phyloP scores from a whole-genome alignment of 2,113 vertebrate genomes.

The Corythornis madagascariensis region DNA sequence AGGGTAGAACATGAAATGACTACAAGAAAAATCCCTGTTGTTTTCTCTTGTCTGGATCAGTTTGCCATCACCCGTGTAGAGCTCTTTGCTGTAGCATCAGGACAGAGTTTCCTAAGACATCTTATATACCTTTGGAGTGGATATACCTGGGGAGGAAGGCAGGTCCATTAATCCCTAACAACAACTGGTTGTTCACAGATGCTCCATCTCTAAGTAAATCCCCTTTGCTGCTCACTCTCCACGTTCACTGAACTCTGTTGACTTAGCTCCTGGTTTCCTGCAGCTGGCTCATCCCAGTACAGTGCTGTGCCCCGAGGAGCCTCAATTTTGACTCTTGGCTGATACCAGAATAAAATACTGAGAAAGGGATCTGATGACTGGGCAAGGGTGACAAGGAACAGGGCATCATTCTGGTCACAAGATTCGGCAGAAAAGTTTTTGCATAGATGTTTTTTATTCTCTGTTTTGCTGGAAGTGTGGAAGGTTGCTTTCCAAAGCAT shows the following conservation, averaged over 20 bases:
- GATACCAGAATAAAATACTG: background rate
- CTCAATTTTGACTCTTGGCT: background rate
- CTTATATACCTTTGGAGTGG: background rate
- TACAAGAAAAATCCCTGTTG: conserved; percentile 13
- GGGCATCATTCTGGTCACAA: background rate
- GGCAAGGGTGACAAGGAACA: background rate
- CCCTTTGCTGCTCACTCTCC: background rate
- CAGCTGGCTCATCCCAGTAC: background rate
- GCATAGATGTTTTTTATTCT: background rate
- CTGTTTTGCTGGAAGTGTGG: background rate
- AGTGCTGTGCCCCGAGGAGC: background rate
- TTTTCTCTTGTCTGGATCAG: background rate
- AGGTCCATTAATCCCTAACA: background rate
- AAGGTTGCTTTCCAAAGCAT: background rate
- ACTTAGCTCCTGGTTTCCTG: background rate
- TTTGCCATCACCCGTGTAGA: background rate
- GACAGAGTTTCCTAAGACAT: background rate
- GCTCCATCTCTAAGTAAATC: background rate
- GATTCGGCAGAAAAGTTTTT: background rate
- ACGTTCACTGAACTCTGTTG: background rate
- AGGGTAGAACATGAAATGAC: background rate
- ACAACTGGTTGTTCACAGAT: background rate
- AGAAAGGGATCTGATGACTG: background rate
- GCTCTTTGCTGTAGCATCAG: background rate
- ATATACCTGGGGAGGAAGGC: background rate